A percentile compares a stretch with the other conserved stretches of the same genome.
Evolutionary conservation across 1,140 invertebrate species (phyloP).

Genomic region (Drosophila bipectinata): DNA sequence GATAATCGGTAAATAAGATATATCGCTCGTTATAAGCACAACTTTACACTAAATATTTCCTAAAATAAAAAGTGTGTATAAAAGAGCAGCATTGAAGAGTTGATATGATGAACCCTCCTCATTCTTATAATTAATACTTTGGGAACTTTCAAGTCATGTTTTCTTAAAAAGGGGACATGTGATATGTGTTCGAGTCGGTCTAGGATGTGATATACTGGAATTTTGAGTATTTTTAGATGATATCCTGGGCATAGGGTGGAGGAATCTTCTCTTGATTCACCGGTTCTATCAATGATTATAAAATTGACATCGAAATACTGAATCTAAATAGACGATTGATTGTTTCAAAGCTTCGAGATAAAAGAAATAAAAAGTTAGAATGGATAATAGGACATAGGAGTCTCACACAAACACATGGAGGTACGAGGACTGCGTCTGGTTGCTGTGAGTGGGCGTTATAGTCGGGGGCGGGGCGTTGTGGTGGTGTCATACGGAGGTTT

Average conservation of each 20-base stretch:
- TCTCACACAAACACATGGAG: slow-evolving; percentile 78
- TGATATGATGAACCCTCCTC: slow-evolving; percentile 27
- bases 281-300: not conserved
- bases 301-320: not conserved
- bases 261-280: not conserved
- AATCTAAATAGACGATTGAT: not conserved
- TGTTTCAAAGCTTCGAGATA: not conserved
- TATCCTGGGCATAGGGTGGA: slow-evolving; percentile 17
- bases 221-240: slow-evolving; percentile 49
- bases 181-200: slow-evolving; percentile 69
- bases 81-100: slow-evolving; percentile 54
- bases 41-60: slow-evolving; percentile 39
- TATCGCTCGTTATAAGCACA: slow-evolving; percentile 8
- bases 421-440: slow-evolving; percentile 79
- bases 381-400: not conserved
- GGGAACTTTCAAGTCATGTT: slow-evolving; percentile 66
- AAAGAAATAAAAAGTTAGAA: not conserved
- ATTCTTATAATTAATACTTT: slow-evolving; percentile 75
- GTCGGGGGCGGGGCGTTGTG: slow-evolving; percentile 51
- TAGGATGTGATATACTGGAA: slow-evolving; percentile 64
- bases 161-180: slow-evolving; percentile 43
- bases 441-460: slow-evolving; percentile 77
- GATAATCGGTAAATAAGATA: slow-evolving; percentile 8
- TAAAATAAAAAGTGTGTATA: slow-evolving; percentile 53
- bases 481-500: slow-evolving; percentile 95